Base-by-base conservation (phyloP, 2,888 invertebrate genomes). In the Aplocera efformata region DNA sequence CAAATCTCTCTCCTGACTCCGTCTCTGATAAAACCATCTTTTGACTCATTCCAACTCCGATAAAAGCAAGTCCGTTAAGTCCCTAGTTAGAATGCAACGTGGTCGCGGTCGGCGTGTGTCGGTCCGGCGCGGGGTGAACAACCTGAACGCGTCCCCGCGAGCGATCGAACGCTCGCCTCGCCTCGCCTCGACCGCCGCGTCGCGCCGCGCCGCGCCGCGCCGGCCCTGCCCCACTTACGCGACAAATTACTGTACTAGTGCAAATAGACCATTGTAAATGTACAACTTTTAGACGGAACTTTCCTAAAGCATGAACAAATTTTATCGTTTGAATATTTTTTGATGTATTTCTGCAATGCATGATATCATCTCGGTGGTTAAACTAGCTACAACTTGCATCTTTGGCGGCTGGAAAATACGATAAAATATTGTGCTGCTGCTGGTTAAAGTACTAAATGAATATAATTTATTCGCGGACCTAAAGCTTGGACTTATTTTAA, bases 111-210 rank as follows among this genome's bases (percentile, higher is more conserved):
- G 50, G 51, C 61, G 63, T 47, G 31, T 42, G 55, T 57, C 61
- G 63, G 65, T 52, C 59, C 60, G 60, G 63, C 59, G 63, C 72
- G 72, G 73, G 81, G 81, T 83, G 71, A 80, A 82, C 72, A 77
- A 77, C 81, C 83, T 63, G 53, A 70, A 78, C 80, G 82, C 83
- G 82, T 82, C 82, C 75, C 75, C 71, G 3, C n/a, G n/a, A n/a
- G 67, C 73, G 71, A 69, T 78, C 79, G 77, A 78, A 76, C 78
- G 73, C 76, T 59, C 64, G 58, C 60, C 53, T 53, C 55, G 57
- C 33, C 36, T 22, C 48, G 32, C 48, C 53, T 22, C 48, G 32
- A 48, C 53, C 54, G 48, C 53, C 63, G 55, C 65, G 54, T 56
- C 47, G 41, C 46, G 53, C 48, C n/a, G n/a, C 50, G 52, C 56